Base-by-base conservation (phyloP, 2,888 invertebrate species). In the Nomada ferruginata region DNA sequence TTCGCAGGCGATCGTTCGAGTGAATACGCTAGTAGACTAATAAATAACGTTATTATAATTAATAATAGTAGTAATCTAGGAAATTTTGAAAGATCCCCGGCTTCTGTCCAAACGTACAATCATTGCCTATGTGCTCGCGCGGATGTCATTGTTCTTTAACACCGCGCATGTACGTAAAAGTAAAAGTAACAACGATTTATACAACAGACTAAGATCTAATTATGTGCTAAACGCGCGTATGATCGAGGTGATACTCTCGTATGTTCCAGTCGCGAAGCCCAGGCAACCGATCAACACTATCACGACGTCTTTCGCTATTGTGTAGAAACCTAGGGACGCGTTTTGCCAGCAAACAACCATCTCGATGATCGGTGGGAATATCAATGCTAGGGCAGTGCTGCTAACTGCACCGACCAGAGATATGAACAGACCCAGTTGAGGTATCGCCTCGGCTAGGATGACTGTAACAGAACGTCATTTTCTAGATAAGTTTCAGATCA, bases 331-430 rank as follows among this genome's bases (percentile, higher is more conserved):
- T 68, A 93, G 92, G 23, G 95, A 95, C 2, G 95, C 94, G 65
- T 95, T 95, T 85, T 96, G 95, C 91, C 96, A 96, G 78, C 95
- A 94, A 0, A 96, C 95, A 7, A 98, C 96, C 85, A 98, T 94
- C 90, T 98, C 97, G 83, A 98, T 96, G 75, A 98, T 95, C 0
- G 98, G 97, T 1, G 98, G 98, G 91, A 98, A 97, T 57, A 98
- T 95, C 53, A 99, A 95, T 0, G 98, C 98, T 83, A 99, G 94
- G 0, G 97, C 96, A 7, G 98, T 97, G 87, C 98, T 97, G 92
- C 98, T 97, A 0, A 98, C 95, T 0, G 98, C 98, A 7, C 99
- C 99, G 44, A 99, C 97, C 82, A 99, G 94, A 0, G 98, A 98
- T 87, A 99, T 98, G 94, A 98, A 97, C 1, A 98, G 94, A 2